Evolutionary conservation across 2,797 vertebrate species (phyloP).

Genomic region (Gambelia wislizenii): DNA sequence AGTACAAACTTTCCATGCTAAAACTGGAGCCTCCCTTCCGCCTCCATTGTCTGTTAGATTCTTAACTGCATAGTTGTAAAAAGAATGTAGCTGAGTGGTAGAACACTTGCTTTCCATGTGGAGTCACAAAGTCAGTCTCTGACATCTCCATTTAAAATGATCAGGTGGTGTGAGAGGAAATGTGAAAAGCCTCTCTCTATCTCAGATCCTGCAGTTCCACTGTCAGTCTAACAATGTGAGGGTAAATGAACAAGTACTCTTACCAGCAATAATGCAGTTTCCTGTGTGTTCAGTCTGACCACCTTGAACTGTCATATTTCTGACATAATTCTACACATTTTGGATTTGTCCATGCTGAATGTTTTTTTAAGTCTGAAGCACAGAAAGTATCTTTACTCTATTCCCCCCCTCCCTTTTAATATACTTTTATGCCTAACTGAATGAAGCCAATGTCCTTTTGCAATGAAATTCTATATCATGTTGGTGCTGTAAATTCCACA

Average conservation of each 20-base stretch:
- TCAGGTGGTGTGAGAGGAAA: not conserved
- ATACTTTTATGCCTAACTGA: not conserved
- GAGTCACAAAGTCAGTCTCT: no score
- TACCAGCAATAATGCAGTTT: not conserved
- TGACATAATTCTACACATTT: not conserved
- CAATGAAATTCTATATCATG: not conserved
- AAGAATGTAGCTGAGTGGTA: not conserved
- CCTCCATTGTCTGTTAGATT: not conserved
- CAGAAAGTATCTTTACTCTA: not conserved
- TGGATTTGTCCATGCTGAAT: no score
- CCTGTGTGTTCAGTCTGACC: not conserved
- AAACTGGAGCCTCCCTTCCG: no score
- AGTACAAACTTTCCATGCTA: no score
- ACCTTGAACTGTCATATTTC: not conserved
- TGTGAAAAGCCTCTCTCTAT: not conserved
- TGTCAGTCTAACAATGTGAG: not conserved
- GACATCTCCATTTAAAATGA: not conserved
- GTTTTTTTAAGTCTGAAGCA: not conserved
- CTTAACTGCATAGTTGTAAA: not conserved
- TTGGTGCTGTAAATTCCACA: constrained; percentile 22
- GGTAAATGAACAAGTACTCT: not conserved
- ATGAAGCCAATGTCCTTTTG: not conserved
- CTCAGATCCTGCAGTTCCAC: not conserved
- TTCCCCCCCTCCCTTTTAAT: no score
- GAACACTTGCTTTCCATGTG: not conserved